Evolutionary conservation across 2,888 invertebrate genomes (phyloP).

Genomic region (Isoperla grammatica): DNA sequence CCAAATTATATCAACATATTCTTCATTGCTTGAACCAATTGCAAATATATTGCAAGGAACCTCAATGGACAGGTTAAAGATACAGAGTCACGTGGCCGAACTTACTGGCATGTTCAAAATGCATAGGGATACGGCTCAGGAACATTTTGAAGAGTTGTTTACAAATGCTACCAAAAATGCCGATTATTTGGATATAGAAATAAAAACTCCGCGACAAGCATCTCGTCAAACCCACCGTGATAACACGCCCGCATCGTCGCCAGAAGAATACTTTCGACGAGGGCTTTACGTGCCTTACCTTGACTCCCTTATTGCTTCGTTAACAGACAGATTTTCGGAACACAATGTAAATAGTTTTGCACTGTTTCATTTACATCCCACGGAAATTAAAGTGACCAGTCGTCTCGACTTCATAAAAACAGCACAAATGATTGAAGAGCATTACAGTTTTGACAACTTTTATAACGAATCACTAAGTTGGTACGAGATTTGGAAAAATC

Average conservation of each 20-base stretch:
- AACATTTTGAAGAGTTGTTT: neutral
- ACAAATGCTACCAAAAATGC: neutral
- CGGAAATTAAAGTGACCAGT: neutral
- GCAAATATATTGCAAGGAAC: neutral
- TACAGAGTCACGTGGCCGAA: neutral
- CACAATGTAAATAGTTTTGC: too few relatives aligned
- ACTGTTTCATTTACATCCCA: neutral
- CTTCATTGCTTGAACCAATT: neutral
- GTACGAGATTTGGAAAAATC: neutral
- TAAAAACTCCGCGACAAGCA: neutral
- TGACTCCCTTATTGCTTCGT: constrained; percentile 2
- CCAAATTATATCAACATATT: neutral
- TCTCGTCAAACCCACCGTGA: neutral
- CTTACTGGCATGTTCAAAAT: neutral
- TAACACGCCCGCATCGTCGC: neutral
- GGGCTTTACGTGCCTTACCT: neutral
- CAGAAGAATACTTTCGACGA: neutral
- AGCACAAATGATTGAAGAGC: neutral
- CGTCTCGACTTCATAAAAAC: neutral
- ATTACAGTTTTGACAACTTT: neutral
- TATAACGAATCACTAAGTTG: neutral
- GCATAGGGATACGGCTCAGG: neutral
- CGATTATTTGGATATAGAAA: neutral
- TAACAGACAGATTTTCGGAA: neutral
- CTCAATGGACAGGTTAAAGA: neutral